Base-by-base conservation (phyloP, 1,140 invertebrate genomes). In the Tachypleus tridentatus region DNA sequence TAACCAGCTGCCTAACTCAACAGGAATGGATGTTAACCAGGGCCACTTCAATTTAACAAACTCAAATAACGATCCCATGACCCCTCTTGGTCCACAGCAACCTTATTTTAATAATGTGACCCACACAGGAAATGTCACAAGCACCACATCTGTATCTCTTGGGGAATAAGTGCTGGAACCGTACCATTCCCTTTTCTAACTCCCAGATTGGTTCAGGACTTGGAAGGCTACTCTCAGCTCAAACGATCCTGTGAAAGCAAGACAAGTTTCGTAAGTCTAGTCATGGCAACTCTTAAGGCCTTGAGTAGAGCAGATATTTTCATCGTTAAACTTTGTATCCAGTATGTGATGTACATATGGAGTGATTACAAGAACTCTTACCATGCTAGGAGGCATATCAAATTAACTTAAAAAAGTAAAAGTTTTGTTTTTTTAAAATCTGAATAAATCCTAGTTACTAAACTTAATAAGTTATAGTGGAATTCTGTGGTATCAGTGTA, bases 191-290 rank as follows among this genome's bases (percentile, higher is more conserved):
- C 62, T 51, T 62, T 52, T 52, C 64, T 9, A 49, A 62, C 4
- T 52, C 61, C 4, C 67, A 69, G 50, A 63, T 69, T 47, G 62
- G n/a, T 58, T 64, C 64, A 11, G 52, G 48, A 50, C n/a, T 63
- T 49, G 49, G 62, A 69, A 64, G 59, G 61, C 54, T 63, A 69
- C 52, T 48, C 61, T 49, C 61, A 63, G 29, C 56, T 67, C 8
- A 48, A n/a, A 60, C 7, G 66, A 67, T 64, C 11, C 60, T 49
- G 64, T 67, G 9, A 67, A 67, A 57, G 52, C 54, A 3, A 64
- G 66, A 53, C 66, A 67, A 64, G 56, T 67, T 48, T 10, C 63
- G 66, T 67, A 60, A 64, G 66, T 64, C 10, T 0, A 29, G 29
- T 29, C 29, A 2, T 29, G 29, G 2, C 29, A 29, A 29, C 29